These are phyloP conservation scores for Diorhabda sublineata DNA, from an alignment of 1,140 invertebrate species.

Conservation along the genomic window DNA sequence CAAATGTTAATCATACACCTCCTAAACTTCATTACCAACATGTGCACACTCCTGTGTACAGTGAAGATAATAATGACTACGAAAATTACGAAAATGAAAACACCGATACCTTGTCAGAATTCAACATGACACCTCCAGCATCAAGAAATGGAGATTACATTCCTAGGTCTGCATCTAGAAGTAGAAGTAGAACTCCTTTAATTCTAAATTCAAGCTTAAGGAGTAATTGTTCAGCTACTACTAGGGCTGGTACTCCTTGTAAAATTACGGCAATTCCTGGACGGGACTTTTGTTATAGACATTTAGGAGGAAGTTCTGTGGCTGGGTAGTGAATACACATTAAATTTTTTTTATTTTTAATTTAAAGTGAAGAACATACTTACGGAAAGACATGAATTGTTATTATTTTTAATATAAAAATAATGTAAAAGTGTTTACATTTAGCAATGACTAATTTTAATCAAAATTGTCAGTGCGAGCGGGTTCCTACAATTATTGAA, in stretches of 20 bases:
- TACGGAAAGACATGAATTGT: too few species aligned
- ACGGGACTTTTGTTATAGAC: slow-evolving; percentile 40
- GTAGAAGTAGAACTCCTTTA: slow-evolving; percentile 38
- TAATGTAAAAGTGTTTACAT: too few species aligned
- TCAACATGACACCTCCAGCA: slow-evolving; percentile 36
- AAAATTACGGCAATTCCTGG: slow-evolving; percentile 36
- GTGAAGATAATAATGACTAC: slow-evolving; percentile 9
- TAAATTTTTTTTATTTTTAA: not conserved
- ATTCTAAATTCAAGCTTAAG: slow-evolving; percentile 24
- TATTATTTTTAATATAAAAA: too few species aligned
- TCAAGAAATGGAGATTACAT: slow-evolving; percentile 35
- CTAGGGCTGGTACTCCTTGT: slow-evolving; percentile 41
- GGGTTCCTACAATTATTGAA: too few species aligned
- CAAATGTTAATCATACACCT: not conserved
- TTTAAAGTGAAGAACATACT: too few species aligned
- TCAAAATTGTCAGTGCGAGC: too few species aligned
- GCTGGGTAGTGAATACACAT: slow-evolving; percentile 22
- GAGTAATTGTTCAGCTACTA: slow-evolving; percentile 37
- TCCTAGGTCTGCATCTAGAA: slow-evolving; percentile 25
- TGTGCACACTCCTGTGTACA: not conserved
- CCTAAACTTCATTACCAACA: not conserved
- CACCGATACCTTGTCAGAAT: slow-evolving; percentile 30
- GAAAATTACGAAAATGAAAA: slow-evolving; percentile 17
- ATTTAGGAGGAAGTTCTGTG: slow-evolving; percentile 39
- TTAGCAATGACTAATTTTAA: too few species aligned